Base-by-base conservation (phyloP, 2,888 invertebrate species). In the Drosophila prolongata region DNA sequence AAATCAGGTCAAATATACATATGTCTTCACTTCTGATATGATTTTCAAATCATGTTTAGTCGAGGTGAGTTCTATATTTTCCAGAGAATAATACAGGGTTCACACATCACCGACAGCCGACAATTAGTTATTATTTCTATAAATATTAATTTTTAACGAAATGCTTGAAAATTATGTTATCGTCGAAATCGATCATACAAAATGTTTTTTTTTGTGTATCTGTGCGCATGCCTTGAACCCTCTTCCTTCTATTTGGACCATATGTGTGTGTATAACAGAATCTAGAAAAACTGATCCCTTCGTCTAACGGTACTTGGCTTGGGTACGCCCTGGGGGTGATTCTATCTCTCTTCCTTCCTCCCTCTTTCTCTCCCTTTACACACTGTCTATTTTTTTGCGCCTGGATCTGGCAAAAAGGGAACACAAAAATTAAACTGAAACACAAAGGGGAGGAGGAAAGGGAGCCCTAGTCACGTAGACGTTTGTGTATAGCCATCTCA, bases 221-320 rank as follows among this genome's bases (percentile, higher is more conserved):
- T 69, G 60, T 83, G 82, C 82, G 82, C 82, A 83, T 86, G 82
- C 59, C 73, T 72, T 61, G 65, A 72, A 79, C 70, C 70, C 73
- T 79, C 73, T 79, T 87, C 70, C 62, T 62, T 64, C 19, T 42
- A 56, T 56, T 34, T 57, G 52, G 34, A 47, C 62, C 57, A 60
- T 56, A 27, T 57, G 46, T 43, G 49, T 69, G 52, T 67, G 61
- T 62, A 65, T 55, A 80, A 61, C 64, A 74, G 70, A 74, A 75
- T 64, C 46, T 47, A 49, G 50, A 79, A 75, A 77, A 77, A 82
- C 83, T 88, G 89, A 88, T 84, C 83, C 83, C 89, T 80, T 75
- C 49, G 77, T 64, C 78, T 87, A 87, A 81, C 82, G 85, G 87
- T 81, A 65, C 79, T 47, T 58, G 6, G 50, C 27, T 42, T n/a